Conservation (phyloP, 2,113 vertebrate species). For the Pteropus alecto region DNA sequence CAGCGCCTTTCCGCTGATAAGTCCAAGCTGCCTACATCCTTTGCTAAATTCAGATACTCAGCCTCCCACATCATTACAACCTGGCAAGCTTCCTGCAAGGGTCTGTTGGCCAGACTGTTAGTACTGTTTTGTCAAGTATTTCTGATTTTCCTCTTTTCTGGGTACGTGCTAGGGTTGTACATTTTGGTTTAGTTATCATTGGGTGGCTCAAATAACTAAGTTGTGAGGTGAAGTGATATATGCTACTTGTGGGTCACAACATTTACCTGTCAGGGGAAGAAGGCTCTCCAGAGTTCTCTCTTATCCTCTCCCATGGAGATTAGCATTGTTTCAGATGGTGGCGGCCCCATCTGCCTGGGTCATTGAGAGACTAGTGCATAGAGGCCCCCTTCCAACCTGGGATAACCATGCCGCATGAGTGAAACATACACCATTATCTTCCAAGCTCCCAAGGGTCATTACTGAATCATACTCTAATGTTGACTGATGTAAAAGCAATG, state of each 20-base stretch:
- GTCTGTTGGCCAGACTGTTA: background rate
- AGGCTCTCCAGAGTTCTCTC: background rate
- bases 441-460: background rate
- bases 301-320: background rate
- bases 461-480: background rate
- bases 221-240: background rate
- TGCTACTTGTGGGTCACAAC: background rate
- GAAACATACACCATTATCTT: background rate
- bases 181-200: background rate
- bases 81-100: background rate
- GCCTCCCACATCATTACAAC: background rate
- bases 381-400: background rate
- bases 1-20: fast-evolving
- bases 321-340: background rate
- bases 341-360: background rate
- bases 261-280: background rate
- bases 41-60: background rate
- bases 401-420: background rate
- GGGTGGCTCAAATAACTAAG: background rate
- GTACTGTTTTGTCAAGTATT: background rate
- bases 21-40: background rate
- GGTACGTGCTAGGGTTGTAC: background rate
- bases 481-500: background rate
- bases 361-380: background rate
- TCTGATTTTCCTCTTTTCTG: background rate